Percentiles rank a stretch among this genome's conserved stretches.
Conservation (phyloP, 64 coral and sea anemone species). For the Porites lutea region DNA sequence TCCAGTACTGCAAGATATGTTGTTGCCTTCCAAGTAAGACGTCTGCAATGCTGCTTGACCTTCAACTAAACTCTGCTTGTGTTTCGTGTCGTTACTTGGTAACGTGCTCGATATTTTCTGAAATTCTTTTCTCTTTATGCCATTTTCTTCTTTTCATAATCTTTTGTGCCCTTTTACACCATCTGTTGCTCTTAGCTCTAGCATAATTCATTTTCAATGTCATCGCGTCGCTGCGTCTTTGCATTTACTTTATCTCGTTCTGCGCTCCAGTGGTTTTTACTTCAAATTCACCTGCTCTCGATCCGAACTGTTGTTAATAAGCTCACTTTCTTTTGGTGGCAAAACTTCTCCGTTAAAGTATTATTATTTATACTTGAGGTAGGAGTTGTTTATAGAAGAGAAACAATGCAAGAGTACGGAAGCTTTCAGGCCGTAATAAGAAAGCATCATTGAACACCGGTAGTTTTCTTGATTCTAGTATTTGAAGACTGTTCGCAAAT, state of each 20-base stretch:
- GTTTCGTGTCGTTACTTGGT: slow-evolving; percentile 14
- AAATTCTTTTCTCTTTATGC: background rate
- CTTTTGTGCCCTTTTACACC: slow-evolving; percentile 17
- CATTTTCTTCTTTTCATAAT: background rate
- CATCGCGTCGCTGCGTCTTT: background rate
- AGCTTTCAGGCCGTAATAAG: background rate
- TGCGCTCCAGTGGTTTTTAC: background rate
- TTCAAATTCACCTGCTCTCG: background rate
- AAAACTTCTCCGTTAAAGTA: background rate
- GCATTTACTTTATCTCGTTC: background rate
- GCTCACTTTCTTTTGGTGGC: slow-evolving; percentile 17
- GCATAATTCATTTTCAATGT: background rate
- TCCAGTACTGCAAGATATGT: too few species aligned
- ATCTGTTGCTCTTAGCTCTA: slow-evolving; percentile 38
- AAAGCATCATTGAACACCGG: background rate
- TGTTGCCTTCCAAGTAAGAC: too few species aligned
- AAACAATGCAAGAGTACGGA: background rate
- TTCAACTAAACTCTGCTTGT: background rate
- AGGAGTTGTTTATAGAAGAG: slow-evolving; percentile 7
- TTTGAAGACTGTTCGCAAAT: background rate
- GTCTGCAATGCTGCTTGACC: background rate
- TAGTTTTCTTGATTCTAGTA: background rate
- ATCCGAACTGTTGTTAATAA: slow-evolving; percentile 2
- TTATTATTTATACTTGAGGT: slow-evolving; percentile 11
- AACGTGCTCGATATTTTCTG: background rate